phyloP scores from a whole-genome alignment of 2,888 invertebrate genomes.

The Glaucopsyche alexis region DNA sequence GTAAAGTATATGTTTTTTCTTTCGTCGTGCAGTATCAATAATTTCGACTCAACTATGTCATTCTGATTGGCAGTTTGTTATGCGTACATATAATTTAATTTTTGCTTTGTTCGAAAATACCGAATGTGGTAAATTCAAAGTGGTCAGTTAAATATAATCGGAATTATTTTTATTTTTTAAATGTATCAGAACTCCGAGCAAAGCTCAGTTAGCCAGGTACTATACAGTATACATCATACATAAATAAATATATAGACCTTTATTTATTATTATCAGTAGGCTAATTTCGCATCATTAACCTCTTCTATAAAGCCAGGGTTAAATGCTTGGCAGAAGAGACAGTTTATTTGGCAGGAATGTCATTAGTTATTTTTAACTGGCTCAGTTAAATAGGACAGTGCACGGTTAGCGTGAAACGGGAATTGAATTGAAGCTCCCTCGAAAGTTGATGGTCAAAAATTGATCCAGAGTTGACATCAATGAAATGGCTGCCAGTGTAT shows the following conservation, averaged over 20 bases:
- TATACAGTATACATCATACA: too few relatives aligned
- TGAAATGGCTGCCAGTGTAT: neutral
- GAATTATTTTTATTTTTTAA: too few relatives aligned
- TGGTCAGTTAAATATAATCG: too few relatives aligned
- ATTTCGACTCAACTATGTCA: too few relatives aligned
- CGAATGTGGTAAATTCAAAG: too few relatives aligned
- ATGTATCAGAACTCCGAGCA: too few relatives aligned
- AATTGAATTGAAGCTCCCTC: constrained; percentile 26
- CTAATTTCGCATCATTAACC: constrained; percentile 36
- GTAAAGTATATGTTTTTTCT: too few relatives aligned
- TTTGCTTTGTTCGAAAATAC: too few relatives aligned
- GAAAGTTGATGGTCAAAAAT: neutral
- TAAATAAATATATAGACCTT: neutral
- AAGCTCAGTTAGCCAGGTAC: too few relatives aligned
- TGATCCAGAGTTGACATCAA: neutral
- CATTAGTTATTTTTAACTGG: constrained; percentile 64
- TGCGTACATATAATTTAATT: too few relatives aligned
- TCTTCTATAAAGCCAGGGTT: constrained; percentile 44
- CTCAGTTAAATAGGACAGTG: constrained; percentile 60
- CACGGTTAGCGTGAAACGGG: constrained; percentile 46
- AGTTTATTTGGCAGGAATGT: constrained; percentile 47
- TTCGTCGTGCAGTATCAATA: too few relatives aligned
- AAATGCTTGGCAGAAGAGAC: constrained; percentile 49
- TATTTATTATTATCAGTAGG: neutral
- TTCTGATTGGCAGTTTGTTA: too few relatives aligned